Evolutionary conservation across 2,888 invertebrate genomes (phyloP).

Genomic region (Ophioninae sp.): DNA sequence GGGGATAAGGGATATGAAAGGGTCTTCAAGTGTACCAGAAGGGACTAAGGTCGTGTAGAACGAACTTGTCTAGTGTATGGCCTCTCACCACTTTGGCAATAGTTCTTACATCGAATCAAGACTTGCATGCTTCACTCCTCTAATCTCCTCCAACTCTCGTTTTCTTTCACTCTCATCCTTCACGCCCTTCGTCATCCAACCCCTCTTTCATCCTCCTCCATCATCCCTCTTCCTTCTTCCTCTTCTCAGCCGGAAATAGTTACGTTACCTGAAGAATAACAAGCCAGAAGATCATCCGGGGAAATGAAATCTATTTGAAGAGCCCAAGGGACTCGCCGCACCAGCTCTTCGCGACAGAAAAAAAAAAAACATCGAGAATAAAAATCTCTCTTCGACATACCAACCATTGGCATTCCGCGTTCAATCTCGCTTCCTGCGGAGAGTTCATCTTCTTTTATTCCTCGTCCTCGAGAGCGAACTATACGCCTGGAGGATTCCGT

Average conservation of each 20-base stretch:
- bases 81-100: slow-evolving; percentile 15
- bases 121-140: slow-evolving; percentile 5
- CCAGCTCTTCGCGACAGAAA: slow-evolving; percentile 17
- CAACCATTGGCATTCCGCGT: slow-evolving; percentile 57
- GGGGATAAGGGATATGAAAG: slow-evolving; percentile 16
- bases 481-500: slow-evolving; percentile 49
- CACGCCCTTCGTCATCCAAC: neutral
- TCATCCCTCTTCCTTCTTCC: neutral
- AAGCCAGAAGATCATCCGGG: slow-evolving; percentile 64
- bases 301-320: slow-evolving; percentile 72
- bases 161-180: neutral
- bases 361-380: slow-evolving; percentile 1
- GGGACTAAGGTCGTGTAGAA: slow-evolving; percentile 11
- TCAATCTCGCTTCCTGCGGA: slow-evolving; percentile 35
- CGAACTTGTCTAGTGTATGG: slow-evolving; percentile 21
- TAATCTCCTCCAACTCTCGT: neutral
- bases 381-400: slow-evolving; percentile 53
- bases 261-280: slow-evolving; percentile 65
- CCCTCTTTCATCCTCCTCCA: too few species aligned
- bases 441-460: slow-evolving; percentile 40
- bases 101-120: slow-evolving; percentile 18
- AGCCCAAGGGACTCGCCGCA: slow-evolving; percentile 50
- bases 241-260: slow-evolving; percentile 52
- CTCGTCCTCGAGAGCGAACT: slow-evolving; percentile 27
- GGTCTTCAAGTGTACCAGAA: slow-evolving; percentile 7